Conservation (phyloP, 2,113 vertebrate genomes). For the Notarius lentiginosus region DNA sequence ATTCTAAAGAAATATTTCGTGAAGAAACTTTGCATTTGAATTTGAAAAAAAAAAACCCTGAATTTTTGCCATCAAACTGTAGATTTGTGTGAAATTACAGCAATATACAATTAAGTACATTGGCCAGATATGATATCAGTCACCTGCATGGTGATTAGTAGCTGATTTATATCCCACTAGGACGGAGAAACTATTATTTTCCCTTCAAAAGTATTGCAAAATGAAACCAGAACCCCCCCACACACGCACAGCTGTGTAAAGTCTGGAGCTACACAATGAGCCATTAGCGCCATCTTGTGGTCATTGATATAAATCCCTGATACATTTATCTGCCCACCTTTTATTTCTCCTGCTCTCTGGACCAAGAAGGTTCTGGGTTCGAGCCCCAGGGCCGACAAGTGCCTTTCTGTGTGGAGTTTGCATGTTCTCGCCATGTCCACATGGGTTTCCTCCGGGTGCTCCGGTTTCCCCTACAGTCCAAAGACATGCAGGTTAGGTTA, state of each 20-base stretch:
- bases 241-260: background rate
- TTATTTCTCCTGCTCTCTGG: background rate
- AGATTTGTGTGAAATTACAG: background rate
- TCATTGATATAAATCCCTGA: background rate
- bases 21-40: background rate
- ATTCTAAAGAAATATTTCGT: background rate
- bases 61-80: background rate
- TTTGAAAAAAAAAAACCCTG: too few relatives aligned
- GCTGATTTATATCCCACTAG: background rate
- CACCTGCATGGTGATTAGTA: background rate
- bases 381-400: too few relatives aligned
- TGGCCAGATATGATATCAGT: background rate
- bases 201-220: background rate
- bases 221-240: background rate
- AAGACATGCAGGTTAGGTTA: too few relatives aligned
- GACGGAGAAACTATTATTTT: background rate
- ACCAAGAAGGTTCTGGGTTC: too few relatives aligned
- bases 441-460: too few relatives aligned
- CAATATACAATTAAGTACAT: background rate
- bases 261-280: background rate
- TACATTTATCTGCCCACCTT: background rate
- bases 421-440: too few relatives aligned
- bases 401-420: too few relatives aligned
- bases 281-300: conserved; percentile 16
- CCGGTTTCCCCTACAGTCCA: too few relatives aligned